Evolutionary conservation across 2,888 invertebrate species (phyloP).

Genomic region (Hecatera dysodea): DNA sequence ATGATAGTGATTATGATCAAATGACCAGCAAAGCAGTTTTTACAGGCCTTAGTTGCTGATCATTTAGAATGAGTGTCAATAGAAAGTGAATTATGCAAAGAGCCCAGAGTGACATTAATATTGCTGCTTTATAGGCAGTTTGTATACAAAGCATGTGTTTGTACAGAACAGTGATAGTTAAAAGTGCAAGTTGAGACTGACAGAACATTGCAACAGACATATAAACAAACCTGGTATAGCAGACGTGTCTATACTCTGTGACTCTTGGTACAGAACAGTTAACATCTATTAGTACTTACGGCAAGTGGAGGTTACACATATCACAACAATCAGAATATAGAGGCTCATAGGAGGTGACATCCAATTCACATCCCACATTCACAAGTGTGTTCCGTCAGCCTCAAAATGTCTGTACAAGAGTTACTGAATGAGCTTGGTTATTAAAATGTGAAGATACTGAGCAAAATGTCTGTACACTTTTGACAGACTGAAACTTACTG

Average conservation of each 20-base stretch:
- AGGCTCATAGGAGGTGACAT: constrained; percentile 54
- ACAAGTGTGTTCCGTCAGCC: constrained; percentile 67
- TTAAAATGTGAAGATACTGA: constrained; percentile 65
- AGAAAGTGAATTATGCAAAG: constrained; percentile 52
- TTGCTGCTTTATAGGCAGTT: constrained; percentile 55
- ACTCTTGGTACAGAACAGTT: constrained; percentile 56
- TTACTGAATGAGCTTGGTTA: constrained; percentile 56
- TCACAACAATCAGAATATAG: constrained; percentile 46
- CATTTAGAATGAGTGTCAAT: constrained; percentile 40
- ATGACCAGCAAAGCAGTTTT: constrained; percentile 47
- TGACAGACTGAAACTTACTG: constrained; percentile 90
- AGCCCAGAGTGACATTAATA: constrained; percentile 58
- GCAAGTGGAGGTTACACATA: constrained; percentile 27
- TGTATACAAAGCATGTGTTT: constrained; percentile 67
- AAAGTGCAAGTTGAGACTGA: constrained; percentile 70
- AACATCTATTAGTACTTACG: constrained; percentile 50
- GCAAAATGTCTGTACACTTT: constrained; percentile 61
- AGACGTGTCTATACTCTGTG: constrained; percentile 64
- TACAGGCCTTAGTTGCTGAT: constrained; percentile 51
- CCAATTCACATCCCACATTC: constrained; percentile 57
- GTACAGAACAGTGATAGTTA: constrained; percentile 59
- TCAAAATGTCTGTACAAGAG: constrained; percentile 70
- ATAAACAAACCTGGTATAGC: constrained; percentile 68
- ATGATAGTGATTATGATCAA: constrained; percentile 45
- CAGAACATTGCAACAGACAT: constrained; percentile 69